Evolutionary conservation across 2,888 invertebrate genomes (phyloP), one percentile per base, ranked within the genome.

Genomic region (Drosophila kanekoi): DNA sequence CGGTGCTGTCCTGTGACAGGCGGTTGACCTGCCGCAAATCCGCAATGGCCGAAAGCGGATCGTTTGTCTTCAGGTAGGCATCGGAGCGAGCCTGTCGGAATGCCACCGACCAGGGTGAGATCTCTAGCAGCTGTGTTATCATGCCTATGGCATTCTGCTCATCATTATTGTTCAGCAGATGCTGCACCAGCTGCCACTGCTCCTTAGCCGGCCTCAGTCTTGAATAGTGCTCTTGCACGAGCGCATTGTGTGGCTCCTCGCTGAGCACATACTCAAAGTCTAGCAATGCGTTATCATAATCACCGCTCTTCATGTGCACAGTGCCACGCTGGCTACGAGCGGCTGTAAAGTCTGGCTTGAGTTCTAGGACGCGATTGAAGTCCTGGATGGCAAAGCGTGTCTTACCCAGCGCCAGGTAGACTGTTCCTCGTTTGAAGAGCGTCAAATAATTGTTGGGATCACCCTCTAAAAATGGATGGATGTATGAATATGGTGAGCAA

Each of bases 361-460:
- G 92, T 90, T 98, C 96, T 72, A 99, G 93, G 32, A 98, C 99
- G 93, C 95, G 96, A 81, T 97, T 96, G 81, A 99, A 96, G 93
- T 99, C 99, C 86, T 96, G 95, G 37, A 99, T 93, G 0, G 99
- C 99, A 90, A 98, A 96, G 91, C 97, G 97, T 0, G 98, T 96
- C 93, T 98, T 98, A 49, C 98, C 98, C 81, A 99, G 93, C 9
- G 99, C 99, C 90, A 99, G 94, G 93, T 97, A 99, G 0, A 98
- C 98, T 0, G 99, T 98, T 45, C 98, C 99, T 84, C 99, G 94
- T 92, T 98, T 97, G 92, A 97, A 99, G 91, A 97, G 97, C 54
- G 98, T 98, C 92, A 99, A 94, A 93, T 99, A 99, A 93, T 99
- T 99, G 77, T 94, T 94, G 40, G 98, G 97, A 93, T 99, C 99